phyloP scores from a whole-genome alignment of 1,140 invertebrate genomes.

The Penaeus vannamei region DNA sequence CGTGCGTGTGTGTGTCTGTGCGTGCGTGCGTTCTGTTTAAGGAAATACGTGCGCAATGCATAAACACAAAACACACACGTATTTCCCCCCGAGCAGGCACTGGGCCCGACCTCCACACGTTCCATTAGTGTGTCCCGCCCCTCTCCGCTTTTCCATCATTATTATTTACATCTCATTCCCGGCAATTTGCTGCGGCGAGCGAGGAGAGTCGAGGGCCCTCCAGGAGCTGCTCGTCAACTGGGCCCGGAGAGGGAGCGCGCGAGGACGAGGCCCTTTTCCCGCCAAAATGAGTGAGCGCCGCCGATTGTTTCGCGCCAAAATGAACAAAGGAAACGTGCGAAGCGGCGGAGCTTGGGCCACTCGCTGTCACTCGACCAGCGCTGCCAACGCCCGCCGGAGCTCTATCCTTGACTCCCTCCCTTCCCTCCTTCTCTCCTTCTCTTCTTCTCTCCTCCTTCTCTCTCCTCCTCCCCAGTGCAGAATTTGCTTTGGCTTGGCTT shows the following conservation, averaged over 20 bases:
- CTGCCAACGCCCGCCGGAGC: constrained; percentile 48
- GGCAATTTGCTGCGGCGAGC: constrained; percentile 46
- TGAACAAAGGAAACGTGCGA: constrained; percentile 58
- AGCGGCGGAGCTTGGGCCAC: constrained; percentile 45
- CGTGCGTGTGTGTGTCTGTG: too few species aligned
- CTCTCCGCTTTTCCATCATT: constrained; percentile 36
- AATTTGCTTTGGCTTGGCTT: too few species aligned
- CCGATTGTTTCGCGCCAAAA: constrained; percentile 62
- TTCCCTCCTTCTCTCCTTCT: neutral
- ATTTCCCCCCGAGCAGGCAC: too few species aligned
- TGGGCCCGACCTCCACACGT: neutral
- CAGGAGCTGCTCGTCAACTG: constrained; percentile 35
- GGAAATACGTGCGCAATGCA: too few species aligned
- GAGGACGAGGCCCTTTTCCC: constrained; percentile 36
- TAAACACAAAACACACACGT: neutral
- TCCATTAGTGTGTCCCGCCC: neutral
- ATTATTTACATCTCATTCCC: constrained; percentile 62
- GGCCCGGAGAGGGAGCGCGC: neutral
- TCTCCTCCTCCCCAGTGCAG: too few species aligned
- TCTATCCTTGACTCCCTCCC: neutral
- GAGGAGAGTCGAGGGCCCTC: constrained; percentile 44
- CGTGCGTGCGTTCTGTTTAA: too few species aligned
- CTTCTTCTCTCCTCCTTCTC: too few species aligned
- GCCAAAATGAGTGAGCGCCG: constrained; percentile 57
- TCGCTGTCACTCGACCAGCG: constrained; percentile 52